Conservation (phyloP, 1,140 invertebrate species). For the Cardiocondyla obscurior region DNA sequence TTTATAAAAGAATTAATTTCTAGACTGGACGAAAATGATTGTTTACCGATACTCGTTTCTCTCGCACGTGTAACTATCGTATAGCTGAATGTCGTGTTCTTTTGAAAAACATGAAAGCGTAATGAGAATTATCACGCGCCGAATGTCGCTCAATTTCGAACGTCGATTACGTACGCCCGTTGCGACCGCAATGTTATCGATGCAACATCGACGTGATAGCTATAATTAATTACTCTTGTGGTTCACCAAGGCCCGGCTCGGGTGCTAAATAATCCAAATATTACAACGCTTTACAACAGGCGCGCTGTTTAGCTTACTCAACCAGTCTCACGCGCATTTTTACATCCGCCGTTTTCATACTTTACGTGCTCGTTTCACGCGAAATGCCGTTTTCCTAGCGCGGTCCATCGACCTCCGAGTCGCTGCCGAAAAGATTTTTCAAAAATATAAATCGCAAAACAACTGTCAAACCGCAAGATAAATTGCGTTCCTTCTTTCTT, state of each 20-base stretch:
- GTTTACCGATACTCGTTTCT: not conserved
- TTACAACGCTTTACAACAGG: slow-evolving; percentile 8
- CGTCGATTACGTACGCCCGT: slow-evolving; percentile 20
- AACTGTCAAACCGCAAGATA: not conserved
- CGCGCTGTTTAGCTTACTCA: slow-evolving; percentile 9
- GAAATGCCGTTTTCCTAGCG: not conserved
- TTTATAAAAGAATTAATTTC: not conserved
- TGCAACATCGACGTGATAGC: slow-evolving; percentile 28
- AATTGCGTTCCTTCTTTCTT: too few species aligned
- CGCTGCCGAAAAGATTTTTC: slow-evolving; percentile 4
- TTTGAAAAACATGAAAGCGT: slow-evolving; percentile 3
- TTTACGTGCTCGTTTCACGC: not conserved
- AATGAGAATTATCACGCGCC: slow-evolving; percentile 31
- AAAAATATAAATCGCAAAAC: slow-evolving; percentile 36
- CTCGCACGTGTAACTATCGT: not conserved
- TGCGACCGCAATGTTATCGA: slow-evolving; percentile 27
- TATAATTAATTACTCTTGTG: slow-evolving; percentile 52
- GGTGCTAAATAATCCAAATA: slow-evolving; percentile 55
- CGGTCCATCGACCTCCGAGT: not conserved
- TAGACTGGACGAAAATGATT: not conserved
- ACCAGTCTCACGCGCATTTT: not conserved
- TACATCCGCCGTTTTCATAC: slow-evolving; percentile 20
- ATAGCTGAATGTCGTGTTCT: not conserved
- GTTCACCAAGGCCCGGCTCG: not conserved
- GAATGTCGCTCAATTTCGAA: slow-evolving; percentile 28